Evolutionary conservation across 2,888 invertebrate species (phyloP).

Genomic region (Eulithis prunata): DNA sequence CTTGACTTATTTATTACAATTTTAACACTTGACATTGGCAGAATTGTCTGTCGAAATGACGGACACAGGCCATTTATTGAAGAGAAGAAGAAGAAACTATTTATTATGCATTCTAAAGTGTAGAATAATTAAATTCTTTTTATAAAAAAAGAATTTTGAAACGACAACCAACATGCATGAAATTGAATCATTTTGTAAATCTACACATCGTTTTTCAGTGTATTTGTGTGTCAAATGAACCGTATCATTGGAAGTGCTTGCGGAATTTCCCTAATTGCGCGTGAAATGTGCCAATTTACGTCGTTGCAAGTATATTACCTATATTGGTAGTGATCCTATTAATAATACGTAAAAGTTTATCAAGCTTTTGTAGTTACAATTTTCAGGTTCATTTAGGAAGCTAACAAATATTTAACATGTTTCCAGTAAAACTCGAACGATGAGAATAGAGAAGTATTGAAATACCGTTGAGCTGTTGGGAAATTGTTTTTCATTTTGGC

Average conservation of each 20-base stretch:
- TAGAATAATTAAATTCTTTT: too few relatives aligned
- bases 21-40: too few relatives aligned
- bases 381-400: constrained; percentile 1
- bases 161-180: constrained; percentile 24
- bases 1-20: too few relatives aligned
- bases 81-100: too few relatives aligned
- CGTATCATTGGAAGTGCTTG: constrained; percentile 33
- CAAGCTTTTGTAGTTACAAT: neutral
- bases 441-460: neutral
- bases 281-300: constrained; percentile 34
- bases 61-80: too few relatives aligned
- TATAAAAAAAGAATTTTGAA: neutral
- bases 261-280: constrained; percentile 37
- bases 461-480: neutral
- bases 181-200: constrained; percentile 31
- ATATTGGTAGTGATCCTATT: constrained; percentile 13
- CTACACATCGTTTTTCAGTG: constrained; percentile 33
- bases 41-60: too few relatives aligned
- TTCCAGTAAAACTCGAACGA: neutral
- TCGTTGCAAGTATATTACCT: constrained; percentile 13
- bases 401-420: neutral
- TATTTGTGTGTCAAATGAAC: constrained; percentile 36
- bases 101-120: too few relatives aligned
- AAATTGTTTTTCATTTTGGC: neutral
- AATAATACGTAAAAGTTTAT: constrained; percentile 7